Evolutionary conservation across 1,140 invertebrate genomes (phyloP), one percentile per base, ranked within the genome.

Genomic region (Drosophila varians): DNA sequence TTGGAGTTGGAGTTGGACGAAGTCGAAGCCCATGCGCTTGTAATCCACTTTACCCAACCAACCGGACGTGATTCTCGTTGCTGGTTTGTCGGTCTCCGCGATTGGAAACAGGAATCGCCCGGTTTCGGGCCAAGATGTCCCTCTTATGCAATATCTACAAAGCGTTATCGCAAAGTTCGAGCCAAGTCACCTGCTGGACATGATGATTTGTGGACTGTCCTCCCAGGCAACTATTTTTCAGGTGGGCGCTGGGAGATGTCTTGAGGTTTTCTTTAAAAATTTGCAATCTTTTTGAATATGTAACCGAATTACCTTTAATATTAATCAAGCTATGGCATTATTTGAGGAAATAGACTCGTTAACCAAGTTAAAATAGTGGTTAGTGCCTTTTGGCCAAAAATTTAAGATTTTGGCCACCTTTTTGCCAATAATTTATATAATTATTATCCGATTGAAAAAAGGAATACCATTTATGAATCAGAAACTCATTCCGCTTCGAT

Each of bases 11-110:
- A 25, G 28, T 47, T 21, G 21, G 21, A 21, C 54, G 23, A 23
- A 51, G 28, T 19, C 16, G n/a, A 61, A 64, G 60, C 61, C 60
- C 60, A 66, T 26, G 60, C 60, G 58, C 68, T 60, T 71, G 68
- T 71, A 71, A 71, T 71, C 68, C 68, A 71, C 69, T 73, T 74
- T 54, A 26, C 70, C 28, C 14, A 48, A 19, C 48, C 65, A 54
- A 74, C 69, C 71, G 71, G 71, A 74, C 71, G 71, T 72, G 69
- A 46, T 74, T 74, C 71, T 74, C 57, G 70, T 73, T 73, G 68
- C 57, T 68, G 28, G 70, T 14, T 47, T 62, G 60, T 52, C 66
- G 65, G 34, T 47, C 28, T 58, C 26, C 25, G 40, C 31, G 36
- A 49, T 25, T 25, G 1, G 34, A 38, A 66, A 66, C 46, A 45